phyloP scores from a whole-genome alignment of 2,888 invertebrate genomes.

The Zeuzera pyrina region DNA sequence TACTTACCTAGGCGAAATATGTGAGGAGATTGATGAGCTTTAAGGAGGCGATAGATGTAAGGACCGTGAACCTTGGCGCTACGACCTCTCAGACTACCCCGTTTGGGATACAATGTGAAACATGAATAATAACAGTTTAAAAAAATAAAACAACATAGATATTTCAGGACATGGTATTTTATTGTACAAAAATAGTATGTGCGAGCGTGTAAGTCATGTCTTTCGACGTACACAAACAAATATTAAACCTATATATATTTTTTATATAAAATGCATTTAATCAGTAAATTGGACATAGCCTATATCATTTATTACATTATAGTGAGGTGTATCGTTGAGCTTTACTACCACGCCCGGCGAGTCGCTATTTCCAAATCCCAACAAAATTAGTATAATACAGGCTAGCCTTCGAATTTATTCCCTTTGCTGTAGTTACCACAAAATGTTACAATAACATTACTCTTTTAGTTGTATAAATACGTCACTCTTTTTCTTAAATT shows the following conservation, averaged over 20 bases:
- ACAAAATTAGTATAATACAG: constrained; percentile 32
- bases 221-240: constrained; percentile 68
- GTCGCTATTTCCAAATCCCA: constrained; percentile 39
- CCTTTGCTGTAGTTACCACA: too few species aligned
- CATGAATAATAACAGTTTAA: not conserved
- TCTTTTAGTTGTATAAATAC: too few species aligned
- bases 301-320: too few species aligned
- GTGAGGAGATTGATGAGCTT: too few species aligned
- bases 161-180: constrained; percentile 69
- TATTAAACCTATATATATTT: constrained; percentile 50
- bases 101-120: not conserved
- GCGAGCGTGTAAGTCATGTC: constrained; percentile 64
- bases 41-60: too few species aligned
- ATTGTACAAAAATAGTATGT: constrained; percentile 74
- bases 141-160: constrained; percentile 55
- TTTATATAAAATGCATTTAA: constrained; percentile 71
- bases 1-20: too few species aligned
- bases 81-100: too few species aligned
- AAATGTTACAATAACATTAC: too few species aligned
- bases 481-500: constrained; percentile 1
- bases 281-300: constrained; percentile 67
- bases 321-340: constrained; percentile 64
- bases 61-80: too few species aligned
- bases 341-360: constrained; percentile 53
- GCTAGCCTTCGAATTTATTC: too few species aligned